Evolutionary conservation across 2,888 invertebrate genomes (phyloP).

Genomic region (Congeria kusceri): DNA sequence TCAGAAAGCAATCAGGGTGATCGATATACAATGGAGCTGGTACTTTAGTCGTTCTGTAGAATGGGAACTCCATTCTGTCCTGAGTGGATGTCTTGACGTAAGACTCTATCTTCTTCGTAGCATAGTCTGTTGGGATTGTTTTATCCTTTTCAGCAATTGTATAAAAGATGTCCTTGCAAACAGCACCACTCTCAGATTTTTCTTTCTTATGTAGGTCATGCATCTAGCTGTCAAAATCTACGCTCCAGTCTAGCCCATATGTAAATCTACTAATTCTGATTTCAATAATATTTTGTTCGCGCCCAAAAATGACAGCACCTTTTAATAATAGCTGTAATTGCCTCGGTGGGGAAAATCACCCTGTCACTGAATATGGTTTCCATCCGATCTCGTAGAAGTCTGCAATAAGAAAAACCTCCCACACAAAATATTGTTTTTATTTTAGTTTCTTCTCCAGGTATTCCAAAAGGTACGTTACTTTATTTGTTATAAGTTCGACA

Average conservation of each 20-base stretch:
- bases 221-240: conserved; percentile 29
- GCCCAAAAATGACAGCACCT: conserved; percentile 48
- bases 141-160: conserved; percentile 31
- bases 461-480: background rate
- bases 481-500: conserved; percentile 10
- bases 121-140: conserved; percentile 1
- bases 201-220: conserved; percentile 28
- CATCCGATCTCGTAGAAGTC: conserved; percentile 18
- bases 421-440: conserved; percentile 39
- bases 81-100: conserved; percentile 30
- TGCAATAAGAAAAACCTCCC: conserved; percentile 50
- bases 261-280: conserved; percentile 31
- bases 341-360: conserved; percentile 41
- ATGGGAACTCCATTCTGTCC: conserved; percentile 40
- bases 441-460: background rate
- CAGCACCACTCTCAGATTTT: conserved; percentile 36
- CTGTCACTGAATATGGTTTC: background rate
- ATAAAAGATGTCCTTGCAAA: conserved; percentile 41
- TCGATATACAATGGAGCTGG: conserved; percentile 30
- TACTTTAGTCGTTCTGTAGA: conserved; percentile 35
- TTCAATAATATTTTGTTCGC: conserved; percentile 35
- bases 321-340: conserved; percentile 38
- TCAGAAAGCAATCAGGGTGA: conserved; percentile 31
- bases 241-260: conserved; percentile 53
- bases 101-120: conserved; percentile 23